Evolutionary conservation across 1,140 invertebrate species (phyloP), one percentile per base, ranked within the genome.

Genomic region (Drosophila virilis): DNA sequence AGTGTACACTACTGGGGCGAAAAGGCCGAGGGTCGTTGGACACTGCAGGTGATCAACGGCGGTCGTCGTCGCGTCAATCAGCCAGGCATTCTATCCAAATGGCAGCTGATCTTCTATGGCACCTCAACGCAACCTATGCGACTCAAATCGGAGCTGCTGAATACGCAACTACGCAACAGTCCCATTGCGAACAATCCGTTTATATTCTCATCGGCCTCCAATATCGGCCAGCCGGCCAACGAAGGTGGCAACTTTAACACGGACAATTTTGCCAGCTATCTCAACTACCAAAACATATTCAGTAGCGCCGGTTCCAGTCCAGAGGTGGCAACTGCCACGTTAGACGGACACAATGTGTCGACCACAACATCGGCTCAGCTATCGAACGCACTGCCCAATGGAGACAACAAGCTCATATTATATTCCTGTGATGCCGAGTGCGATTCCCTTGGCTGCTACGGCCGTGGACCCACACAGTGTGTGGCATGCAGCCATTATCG

Each of bases 1-100:
- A 98, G 97, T 75, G 98, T 99, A 1, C 98, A 99, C 84, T 98
- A 96, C 85, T 99, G 98, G 98, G 98, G 98, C 7, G 98, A 99
- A 91, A 96, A 96, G 82, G 97, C 96, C 6, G 95, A 96, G 81
- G 98, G 98, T 9, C 94, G 96, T 57, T 99, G 99, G 99, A 98
- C 95, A 1, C 92, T 99, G 28, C 96, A 98, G 92, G 96, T 99
- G 33, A 95, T 98, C 61, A 99, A 99, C 91, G 96, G 95, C 37
- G 97, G 97, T 2, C 95, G 95, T 60, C 94, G 96, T 45, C 95
- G 96, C 52, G 96, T 97, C n/a, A 97, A 97, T 85, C 96, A 97
- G 79, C 95, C 96, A 45, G 97, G 97, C 80, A 96, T 97, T 54
- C 91, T 98, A 40, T 96, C 97, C 80, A 97, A 98, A 92, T 98